Evolutionary conservation across 64 coral and sea anemone genomes (phyloP).

Genomic region (Montipora cactus): DNA sequence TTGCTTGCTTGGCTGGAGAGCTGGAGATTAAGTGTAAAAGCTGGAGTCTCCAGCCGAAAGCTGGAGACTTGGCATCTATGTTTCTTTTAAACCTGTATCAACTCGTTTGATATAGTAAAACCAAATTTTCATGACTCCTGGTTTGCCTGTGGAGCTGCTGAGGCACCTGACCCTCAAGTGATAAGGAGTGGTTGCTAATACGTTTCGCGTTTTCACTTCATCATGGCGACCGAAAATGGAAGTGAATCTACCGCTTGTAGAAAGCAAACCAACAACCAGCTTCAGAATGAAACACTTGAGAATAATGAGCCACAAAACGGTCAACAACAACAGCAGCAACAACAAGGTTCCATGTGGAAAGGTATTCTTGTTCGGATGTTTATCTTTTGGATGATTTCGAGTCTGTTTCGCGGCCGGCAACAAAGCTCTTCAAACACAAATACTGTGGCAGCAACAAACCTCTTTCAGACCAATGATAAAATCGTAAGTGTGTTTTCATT

Average conservation of each 20-base stretch:
- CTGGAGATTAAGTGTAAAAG: too few relatives aligned
- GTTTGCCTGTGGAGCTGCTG: background rate
- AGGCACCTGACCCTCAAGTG: conserved; percentile 21
- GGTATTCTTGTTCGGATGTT: conserved; percentile 75
- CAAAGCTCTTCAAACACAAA: background rate
- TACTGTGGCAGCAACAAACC: conserved; percentile 48
- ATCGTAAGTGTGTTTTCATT: conserved; percentile 49
- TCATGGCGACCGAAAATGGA: conserved; percentile 10
- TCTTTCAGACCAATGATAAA: conserved; percentile 52
- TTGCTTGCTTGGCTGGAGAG: too few relatives aligned
- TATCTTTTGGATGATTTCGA: conserved; percentile 78
- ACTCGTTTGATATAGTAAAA: too few relatives aligned
- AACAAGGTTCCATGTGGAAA: conserved; percentile 77
- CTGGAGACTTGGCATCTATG: too few relatives aligned
- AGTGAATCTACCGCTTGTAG: background rate
- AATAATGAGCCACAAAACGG: conserved; percentile 27
- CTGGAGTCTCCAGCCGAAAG: too few relatives aligned
- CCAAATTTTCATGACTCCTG: too few relatives aligned
- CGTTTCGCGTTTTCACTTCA: background rate
- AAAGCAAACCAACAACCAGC: conserved; percentile 13
- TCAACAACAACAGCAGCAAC: conserved; percentile 54
- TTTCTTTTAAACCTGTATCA: too few relatives aligned
- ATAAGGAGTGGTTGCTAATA: background rate
- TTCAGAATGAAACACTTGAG: conserved; percentile 35
- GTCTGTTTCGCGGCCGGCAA: conserved; percentile 74